These are phyloP conservation scores for Amphipoea oculea DNA, from an alignment of 2,888 invertebrate species.

Conservation along the genomic window DNA sequence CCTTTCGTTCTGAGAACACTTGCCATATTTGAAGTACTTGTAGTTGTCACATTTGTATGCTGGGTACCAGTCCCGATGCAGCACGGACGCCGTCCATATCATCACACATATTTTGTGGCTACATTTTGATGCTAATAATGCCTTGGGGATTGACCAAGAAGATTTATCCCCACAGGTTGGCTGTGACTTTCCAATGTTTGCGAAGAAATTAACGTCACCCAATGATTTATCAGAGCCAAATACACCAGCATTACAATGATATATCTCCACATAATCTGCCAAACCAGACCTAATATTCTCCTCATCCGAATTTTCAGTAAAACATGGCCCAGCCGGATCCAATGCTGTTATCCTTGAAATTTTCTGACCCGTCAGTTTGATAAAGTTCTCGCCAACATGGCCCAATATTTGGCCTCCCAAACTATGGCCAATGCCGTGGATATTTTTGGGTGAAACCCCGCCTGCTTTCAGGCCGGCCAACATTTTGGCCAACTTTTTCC, in stretches of 20 bases:
- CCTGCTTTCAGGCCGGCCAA: slow-evolving; percentile 72
- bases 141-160: slow-evolving; percentile 78
- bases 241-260: slow-evolving; percentile 91
- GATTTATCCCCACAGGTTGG: slow-evolving; percentile 87
- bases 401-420: slow-evolving; percentile 85
- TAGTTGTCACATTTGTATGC: slow-evolving; percentile 81
- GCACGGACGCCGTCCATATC: slow-evolving; percentile 81
- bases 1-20: slow-evolving; percentile 72
- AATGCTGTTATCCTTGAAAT: slow-evolving; percentile 82
- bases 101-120: slow-evolving; percentile 82
- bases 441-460: slow-evolving; percentile 77
- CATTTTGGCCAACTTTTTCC: slow-evolving; percentile 80
- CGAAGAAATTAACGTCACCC: slow-evolving; percentile 90
- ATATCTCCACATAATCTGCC: slow-evolving; percentile 91
- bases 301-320: slow-evolving; percentile 76
- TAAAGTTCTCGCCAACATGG: slow-evolving; percentile 78
- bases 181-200: slow-evolving; percentile 90
- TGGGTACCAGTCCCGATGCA: slow-evolving; percentile 73
- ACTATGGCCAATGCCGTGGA: slow-evolving; percentile 85
- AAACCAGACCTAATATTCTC: slow-evolving; percentile 88
- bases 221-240: slow-evolving; percentile 86
- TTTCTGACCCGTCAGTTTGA: slow-evolving; percentile 74
- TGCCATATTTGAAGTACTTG: slow-evolving; percentile 74
- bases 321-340: slow-evolving; percentile 87
- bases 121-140: slow-evolving; percentile 81